phyloP scores from a whole-genome alignment of 2,888 invertebrate genomes.

The Itoplectis maculator region DNA sequence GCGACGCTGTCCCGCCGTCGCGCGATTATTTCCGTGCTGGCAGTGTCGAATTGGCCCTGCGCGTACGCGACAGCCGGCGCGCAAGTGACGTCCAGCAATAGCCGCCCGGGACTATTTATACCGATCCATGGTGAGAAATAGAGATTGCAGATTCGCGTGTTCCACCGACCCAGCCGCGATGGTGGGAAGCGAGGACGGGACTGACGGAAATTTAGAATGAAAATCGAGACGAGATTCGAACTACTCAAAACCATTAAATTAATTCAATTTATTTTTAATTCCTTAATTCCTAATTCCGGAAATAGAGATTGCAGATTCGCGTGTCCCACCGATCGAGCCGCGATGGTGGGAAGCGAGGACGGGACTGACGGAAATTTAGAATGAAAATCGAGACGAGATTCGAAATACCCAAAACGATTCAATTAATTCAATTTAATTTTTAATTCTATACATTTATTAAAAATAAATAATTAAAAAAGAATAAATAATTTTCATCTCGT shows the following conservation, averaged over 20 bases:
- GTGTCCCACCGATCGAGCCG: conserved; percentile 33
- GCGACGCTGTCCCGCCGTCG: conserved; percentile 53
- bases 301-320: conserved; percentile 69
- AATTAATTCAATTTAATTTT: too few relatives aligned
- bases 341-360: conserved; percentile 1
- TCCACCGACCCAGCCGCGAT: conserved; percentile 15
- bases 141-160: conserved; percentile 67
- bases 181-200: conserved; percentile 6
- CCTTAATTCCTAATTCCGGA: conserved; percentile 13
- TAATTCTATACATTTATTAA: too few relatives aligned
- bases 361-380: background rate
- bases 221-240: conserved; percentile 2
- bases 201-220: background rate
- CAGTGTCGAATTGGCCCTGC: conserved; percentile 70
- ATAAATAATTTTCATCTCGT: too few relatives aligned
- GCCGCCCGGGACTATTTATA: conserved; percentile 71
- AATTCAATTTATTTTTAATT: too few relatives aligned
- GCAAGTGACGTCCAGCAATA: conserved; percentile 73
- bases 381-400: conserved; percentile 1
- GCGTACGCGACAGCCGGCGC: conserved; percentile 69
- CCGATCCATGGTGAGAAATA: conserved; percentile 70
- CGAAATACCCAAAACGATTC: background rate
- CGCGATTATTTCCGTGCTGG: conserved; percentile 72
- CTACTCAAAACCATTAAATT: background rate
- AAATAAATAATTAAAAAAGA: too few relatives aligned